Conservation (phyloP, 1,140 invertebrate genomes). For the Cydia strobilella region DNA sequence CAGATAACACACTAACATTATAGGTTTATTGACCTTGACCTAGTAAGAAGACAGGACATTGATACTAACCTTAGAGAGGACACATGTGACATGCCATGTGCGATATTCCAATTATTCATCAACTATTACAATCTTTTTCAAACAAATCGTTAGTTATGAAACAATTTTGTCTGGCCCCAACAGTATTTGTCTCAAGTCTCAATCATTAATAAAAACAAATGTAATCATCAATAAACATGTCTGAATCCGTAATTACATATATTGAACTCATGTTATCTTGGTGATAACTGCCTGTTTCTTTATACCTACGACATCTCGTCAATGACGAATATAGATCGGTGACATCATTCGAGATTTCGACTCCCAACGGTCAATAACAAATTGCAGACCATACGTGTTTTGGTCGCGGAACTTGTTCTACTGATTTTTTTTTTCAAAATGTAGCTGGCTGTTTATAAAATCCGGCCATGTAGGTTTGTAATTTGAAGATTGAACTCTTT, state of each 20-base stretch:
- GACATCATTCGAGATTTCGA: conserved; percentile 57
- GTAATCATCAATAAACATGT: not conserved
- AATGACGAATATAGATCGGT: conserved; percentile 50
- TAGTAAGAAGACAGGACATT: too few relatives aligned
- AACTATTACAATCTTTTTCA: too few relatives aligned
- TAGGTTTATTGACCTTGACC: too few relatives aligned
- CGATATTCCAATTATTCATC: too few relatives aligned
- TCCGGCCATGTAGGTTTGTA: not conserved
- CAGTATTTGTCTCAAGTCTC: too few relatives aligned
- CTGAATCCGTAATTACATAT: conserved; percentile 1
- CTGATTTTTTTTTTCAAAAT: conserved; percentile 35
- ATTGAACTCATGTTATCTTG: conserved; percentile 12
- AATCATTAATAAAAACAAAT: too few relatives aligned
- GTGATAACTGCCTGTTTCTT: conserved; percentile 44
- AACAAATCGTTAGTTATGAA: too few relatives aligned
- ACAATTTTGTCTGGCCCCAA: too few relatives aligned
- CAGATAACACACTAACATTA: not conserved
- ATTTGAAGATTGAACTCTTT: not conserved
- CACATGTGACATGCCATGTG: too few relatives aligned
- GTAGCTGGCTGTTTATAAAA: conserved; percentile 44
- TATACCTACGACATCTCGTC: conserved; percentile 45
- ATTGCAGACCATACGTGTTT: conserved; percentile 7
- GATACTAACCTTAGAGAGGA: too few relatives aligned
- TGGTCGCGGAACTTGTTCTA: conserved; percentile 33
- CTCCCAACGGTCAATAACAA: conserved; percentile 21